Evolutionary conservation across 92 coral and sea anemone genomes (phyloP), one percentile per base, ranked within the genome.

Genomic region (Muricea muricata): DNA sequence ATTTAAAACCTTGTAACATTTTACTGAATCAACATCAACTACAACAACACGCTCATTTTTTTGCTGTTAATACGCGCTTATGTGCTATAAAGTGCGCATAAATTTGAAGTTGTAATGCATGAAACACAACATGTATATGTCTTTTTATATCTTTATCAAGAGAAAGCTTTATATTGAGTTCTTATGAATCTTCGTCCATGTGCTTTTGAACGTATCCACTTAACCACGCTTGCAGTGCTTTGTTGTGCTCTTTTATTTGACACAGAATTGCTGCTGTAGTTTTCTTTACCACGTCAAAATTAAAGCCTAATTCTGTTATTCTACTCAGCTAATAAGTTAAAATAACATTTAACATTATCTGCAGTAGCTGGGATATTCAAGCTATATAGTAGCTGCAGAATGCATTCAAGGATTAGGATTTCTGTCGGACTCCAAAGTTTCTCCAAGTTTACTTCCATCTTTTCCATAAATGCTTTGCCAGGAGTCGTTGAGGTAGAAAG

Each of bases 141-240:
- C n/a, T n/a, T n/a, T n/a, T n/a, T n/a, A n/a, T n/a, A n/a, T n/a
- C n/a, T n/a, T n/a, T n/a, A n/a, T n/a, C n/a, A n/a, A n/a, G n/a
- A n/a, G n/a, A n/a, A n/a, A n/a, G n/a, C n/a, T n/a, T n/a, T n/a
- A n/a, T n/a, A n/a, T n/a, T n/a, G n/a, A n/a, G n/a, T n/a, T n/a
- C n/a, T n/a, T n/a, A n/a, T n/a, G n/a, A n/a, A n/a, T 88, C 37
- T 80, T 86, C 42, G 4, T 55, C 15, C 65, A 55, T 55, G 5
- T 55, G 65, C 65, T 55, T 55, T 6, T 18, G 12, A 18, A 55
- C 65, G 12, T 55, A 55, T 55, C 24, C 65, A 18, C 15, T 3
- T 18, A 55, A 18, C 65, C 65, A 55, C 21, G 65, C 65, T 18
- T 55, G 65, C 15, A 55, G 15, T 18, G 65, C 65, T 55, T 55